Conservation (phyloP, 2,888 invertebrate species). For the Cistogaster globosa region DNA sequence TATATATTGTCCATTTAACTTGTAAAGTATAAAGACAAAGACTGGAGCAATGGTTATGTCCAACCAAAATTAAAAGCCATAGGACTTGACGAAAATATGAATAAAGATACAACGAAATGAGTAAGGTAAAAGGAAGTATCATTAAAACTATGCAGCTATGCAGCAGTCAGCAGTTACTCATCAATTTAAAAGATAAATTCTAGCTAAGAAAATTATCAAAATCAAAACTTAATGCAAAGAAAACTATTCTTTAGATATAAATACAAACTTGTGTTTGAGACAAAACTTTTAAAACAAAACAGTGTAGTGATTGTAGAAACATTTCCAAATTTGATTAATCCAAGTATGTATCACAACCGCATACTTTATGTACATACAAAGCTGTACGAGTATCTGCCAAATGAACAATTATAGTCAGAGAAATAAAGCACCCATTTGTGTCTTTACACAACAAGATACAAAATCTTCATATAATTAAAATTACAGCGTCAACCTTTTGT, state of each 20-base stretch:
- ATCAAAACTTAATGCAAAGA: not conserved
- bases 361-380: not conserved
- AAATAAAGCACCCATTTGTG: no score
- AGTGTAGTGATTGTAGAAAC: no score
- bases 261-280: no score
- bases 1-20: no score
- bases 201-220: slow-evolving; percentile 15
- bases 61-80: slow-evolving; percentile 26
- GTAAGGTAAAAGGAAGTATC: slow-evolving; percentile 33
- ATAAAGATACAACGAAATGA: not conserved
- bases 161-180: slow-evolving; percentile 59
- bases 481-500: no score
- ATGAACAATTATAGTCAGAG: slow-evolving; percentile 12
- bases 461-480: no score
- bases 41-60: not conserved
- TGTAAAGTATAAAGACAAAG: no score
- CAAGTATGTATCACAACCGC: no score
- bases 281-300: no score
- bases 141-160: slow-evolving; percentile 65
- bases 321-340: no score
- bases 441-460: no score
- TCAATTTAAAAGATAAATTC: slow-evolving; percentile 49
- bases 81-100: slow-evolving; percentile 17
- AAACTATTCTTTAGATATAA: not conserved
- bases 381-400: not conserved